phyloP scores from a whole-genome alignment of 2,797 vertebrate species.

The Synaphobranchus kaupii region DNA sequence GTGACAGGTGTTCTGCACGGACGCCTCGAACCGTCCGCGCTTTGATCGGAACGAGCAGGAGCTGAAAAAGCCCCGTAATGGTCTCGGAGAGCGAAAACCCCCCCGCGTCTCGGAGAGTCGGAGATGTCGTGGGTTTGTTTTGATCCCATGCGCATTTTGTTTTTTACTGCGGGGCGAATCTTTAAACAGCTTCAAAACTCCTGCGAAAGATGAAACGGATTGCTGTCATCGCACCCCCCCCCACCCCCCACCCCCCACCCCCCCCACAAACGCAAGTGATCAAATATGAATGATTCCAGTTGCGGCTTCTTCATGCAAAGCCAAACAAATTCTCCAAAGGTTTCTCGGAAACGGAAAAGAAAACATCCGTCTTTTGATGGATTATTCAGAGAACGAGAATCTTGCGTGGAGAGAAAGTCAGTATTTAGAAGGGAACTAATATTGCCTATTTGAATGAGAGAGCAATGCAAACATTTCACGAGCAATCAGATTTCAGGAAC shows the following conservation, averaged over 20 bases:
- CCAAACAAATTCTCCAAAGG: conserved; percentile 29
- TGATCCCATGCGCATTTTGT: background rate
- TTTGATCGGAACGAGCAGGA: background rate
- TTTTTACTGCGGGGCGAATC: conserved; percentile 19
- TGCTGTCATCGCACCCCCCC: background rate
- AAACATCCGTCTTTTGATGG: conserved; percentile 30
- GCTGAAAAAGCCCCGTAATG: background rate
- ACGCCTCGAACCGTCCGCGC: conserved; percentile 21
- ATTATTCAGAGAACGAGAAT: conserved; percentile 12
- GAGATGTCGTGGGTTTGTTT: background rate
- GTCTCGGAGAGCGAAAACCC: background rate
- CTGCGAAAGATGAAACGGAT: conserved; percentile 4
- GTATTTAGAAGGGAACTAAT: background rate
- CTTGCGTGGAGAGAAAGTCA: background rate
- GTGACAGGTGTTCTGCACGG: conserved; percentile 46
- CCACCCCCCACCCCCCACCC: too few species aligned
- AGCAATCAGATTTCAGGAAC: background rate
- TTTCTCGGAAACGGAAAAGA: conserved; percentile 8
- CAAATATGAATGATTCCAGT: conserved; percentile 36
- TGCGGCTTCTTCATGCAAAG: conserved; percentile 35
- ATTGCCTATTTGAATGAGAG: background rate
- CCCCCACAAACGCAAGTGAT: conserved; percentile 29
- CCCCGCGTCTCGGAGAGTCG: background rate
- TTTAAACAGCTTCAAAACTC: conserved; percentile 20
- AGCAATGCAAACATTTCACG: background rate